phyloP scores from a whole-genome alignment of 2,888 invertebrate genomes.

The Tenthredo distinguenda region DNA sequence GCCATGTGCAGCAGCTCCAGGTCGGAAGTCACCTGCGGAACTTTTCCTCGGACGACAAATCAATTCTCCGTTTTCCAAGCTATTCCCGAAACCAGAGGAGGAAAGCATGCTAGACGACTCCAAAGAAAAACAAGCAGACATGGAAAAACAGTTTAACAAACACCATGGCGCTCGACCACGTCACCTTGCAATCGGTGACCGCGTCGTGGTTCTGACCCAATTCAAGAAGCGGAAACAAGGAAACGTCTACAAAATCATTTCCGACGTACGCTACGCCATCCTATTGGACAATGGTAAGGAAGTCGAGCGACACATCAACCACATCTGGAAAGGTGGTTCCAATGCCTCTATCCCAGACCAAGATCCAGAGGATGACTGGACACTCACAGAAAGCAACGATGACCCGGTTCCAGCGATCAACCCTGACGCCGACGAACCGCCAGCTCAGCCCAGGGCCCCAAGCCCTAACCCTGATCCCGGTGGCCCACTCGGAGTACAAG shows the following conservation, averaged over 20 bases:
- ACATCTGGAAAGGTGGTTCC: constrained; percentile 13
- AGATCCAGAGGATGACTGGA: constrained; percentile 3
- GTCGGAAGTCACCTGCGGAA: no score
- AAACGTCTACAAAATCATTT: constrained; percentile 18
- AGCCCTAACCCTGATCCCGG: neutral
- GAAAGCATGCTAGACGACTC: neutral
- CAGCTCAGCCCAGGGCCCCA: constrained; percentile 23
- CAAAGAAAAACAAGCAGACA: constrained; percentile 12
- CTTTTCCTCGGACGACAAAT: no score
- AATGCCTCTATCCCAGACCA: neutral
- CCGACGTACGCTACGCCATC: constrained; percentile 16
- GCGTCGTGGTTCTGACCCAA: constrained; percentile 40
- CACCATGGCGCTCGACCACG: constrained; percentile 47
- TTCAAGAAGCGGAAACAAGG: constrained; percentile 43
- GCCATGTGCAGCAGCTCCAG: no score
- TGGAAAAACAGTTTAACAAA: constrained; percentile 42
- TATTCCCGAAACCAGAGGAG: neutral
- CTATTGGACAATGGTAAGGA: constrained; percentile 16
- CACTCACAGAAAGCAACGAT: neutral
- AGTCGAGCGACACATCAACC: constrained; percentile 32
- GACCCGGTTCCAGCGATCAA: neutral
- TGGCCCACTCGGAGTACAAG: neutral
- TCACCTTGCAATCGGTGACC: constrained; percentile 43
- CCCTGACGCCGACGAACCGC: neutral
- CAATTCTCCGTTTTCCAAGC: no score